phyloP scores from a whole-genome alignment of 2,113 vertebrate species.

The Anolis sagrei region DNA sequence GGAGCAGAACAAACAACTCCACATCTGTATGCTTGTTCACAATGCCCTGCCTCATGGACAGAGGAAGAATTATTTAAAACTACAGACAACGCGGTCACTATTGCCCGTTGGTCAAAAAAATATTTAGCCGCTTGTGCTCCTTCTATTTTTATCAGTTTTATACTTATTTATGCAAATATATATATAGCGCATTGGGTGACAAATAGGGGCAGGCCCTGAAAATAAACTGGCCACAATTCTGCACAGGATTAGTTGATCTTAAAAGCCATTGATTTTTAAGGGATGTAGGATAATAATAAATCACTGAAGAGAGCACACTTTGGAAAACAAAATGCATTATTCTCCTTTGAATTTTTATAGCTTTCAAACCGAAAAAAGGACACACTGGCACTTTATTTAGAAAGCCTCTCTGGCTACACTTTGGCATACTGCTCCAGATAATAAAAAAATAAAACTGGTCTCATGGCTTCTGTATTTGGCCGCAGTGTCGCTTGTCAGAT shows the following conservation, averaged over 20 bases:
- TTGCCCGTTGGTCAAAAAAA: too few relatives aligned
- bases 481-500: slow-evolving; percentile 19
- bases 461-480: slow-evolving; percentile 24
- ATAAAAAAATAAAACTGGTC: slow-evolving; percentile 42
- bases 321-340: not conserved
- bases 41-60: too few relatives aligned
- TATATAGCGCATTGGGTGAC: slow-evolving; percentile 7
- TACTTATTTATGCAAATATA: too few relatives aligned
- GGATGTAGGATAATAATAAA: not conserved
- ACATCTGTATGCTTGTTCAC: too few relatives aligned
- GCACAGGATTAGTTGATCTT: not conserved
- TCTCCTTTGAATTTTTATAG: not conserved
- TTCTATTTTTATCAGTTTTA: too few relatives aligned
- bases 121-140: too few relatives aligned
- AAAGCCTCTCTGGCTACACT: slow-evolving; percentile 8
- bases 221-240: not conserved
- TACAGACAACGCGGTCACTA: too few relatives aligned
- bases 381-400: not conserved
- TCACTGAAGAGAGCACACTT: not conserved
- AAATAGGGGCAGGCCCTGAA: not conserved
- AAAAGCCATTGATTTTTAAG: not conserved
- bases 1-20: too few relatives aligned
- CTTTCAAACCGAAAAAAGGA: slow-evolving; percentile 18
- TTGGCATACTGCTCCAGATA: slow-evolving; percentile 1
- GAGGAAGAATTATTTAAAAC: too few relatives aligned